Conservation (phyloP, 2,113 vertebrate genomes). For the Elephantulus edwardii region DNA sequence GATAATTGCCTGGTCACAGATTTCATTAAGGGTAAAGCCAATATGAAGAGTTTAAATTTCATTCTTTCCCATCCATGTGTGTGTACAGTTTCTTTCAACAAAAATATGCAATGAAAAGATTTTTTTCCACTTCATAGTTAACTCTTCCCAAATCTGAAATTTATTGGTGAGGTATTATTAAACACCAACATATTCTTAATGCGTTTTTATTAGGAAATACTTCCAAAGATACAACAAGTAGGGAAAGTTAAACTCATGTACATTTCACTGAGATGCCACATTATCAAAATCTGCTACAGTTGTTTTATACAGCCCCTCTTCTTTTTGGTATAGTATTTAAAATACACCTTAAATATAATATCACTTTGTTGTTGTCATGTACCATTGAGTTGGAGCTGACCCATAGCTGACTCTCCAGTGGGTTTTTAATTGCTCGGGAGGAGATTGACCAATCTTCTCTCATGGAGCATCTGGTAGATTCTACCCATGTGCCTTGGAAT, state of each 20-base stretch:
- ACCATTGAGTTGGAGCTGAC: no score
- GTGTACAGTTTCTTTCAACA: background rate
- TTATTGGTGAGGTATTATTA: background rate
- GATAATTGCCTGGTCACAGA: background rate
- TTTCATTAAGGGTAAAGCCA: background rate
- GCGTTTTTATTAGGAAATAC: background rate
- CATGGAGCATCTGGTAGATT: no score
- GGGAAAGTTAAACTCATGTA: background rate
- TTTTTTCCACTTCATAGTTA: background rate
- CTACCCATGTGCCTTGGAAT: no score
- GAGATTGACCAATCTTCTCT: no score
- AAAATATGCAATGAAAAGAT: background rate
- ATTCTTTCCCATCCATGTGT: background rate
- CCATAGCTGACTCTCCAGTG: no score
- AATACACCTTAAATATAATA: background rate
- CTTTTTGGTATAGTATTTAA: background rate
- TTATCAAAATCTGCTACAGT: slow-evolving; percentile 9
- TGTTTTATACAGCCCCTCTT: background rate
- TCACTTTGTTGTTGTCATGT: background rate
- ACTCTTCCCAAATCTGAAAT: background rate
- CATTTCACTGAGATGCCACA: background rate
- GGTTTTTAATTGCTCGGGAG: no score
- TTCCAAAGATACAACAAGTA: slow-evolving; percentile 24
- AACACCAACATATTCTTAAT: slow-evolving; percentile 2
- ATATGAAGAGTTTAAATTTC: background rate